Conservation (phyloP, 2,888 invertebrate species). For the Pheosia gnoma region DNA sequence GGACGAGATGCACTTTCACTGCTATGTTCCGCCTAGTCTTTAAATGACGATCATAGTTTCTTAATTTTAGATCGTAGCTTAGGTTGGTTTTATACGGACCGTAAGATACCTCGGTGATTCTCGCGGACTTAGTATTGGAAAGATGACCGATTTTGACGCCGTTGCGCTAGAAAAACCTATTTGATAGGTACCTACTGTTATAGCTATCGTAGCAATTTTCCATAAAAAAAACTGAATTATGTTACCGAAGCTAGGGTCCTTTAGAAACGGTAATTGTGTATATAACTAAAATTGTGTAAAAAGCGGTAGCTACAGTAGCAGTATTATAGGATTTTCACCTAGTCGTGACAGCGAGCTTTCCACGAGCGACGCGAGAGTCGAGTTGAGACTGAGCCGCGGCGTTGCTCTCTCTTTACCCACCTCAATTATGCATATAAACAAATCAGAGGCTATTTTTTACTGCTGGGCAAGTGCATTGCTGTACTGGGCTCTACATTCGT, state of each 20-base stretch:
- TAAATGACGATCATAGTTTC: slow-evolving; percentile 35
- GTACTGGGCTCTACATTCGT: no score
- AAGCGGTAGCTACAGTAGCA: slow-evolving; percentile 50
- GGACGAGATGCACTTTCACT: slow-evolving; percentile 77
- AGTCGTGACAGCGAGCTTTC: slow-evolving; percentile 71
- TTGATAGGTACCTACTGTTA: no score
- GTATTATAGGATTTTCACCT: slow-evolving; percentile 71
- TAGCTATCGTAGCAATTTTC: not conserved
- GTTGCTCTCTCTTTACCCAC: slow-evolving; percentile 39
- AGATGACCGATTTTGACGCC: no score
- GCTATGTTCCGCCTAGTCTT: slow-evolving; percentile 56
- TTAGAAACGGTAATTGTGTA: not conserved
- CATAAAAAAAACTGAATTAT: slow-evolving; percentile 3
- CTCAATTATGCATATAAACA: slow-evolving; percentile 4
- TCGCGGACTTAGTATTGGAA: no score
- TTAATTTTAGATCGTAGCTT: slow-evolving; percentile 5
- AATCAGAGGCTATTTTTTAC: not conserved
- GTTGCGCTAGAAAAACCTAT: no score
- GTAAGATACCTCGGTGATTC: not conserved
- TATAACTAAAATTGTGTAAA: slow-evolving; percentile 8
- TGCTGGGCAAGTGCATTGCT: no score
- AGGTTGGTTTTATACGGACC: not conserved
- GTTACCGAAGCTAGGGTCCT: not conserved
- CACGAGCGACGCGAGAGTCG: slow-evolving; percentile 50
- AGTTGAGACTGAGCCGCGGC: slow-evolving; percentile 34